Base-by-base conservation (phyloP, 2,888 invertebrate genomes). In the Helleia helle region DNA sequence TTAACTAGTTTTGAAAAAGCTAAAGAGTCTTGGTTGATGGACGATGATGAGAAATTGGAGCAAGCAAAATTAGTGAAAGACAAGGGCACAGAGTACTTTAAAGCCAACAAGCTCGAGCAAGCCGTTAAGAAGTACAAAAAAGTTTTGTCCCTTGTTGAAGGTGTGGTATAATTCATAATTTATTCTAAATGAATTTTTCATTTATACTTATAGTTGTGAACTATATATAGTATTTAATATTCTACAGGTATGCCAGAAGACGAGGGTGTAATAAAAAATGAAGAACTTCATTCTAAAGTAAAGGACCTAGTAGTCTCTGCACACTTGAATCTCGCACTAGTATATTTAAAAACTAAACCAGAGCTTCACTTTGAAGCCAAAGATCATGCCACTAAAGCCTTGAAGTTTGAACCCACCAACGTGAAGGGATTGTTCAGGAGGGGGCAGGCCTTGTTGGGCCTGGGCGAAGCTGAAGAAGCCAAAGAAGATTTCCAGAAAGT, bases 41-140 rank as follows among this genome's bases (percentile, higher is more conserved):
- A 93, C 45, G 85, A 87, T 0, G 71, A 84, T 0, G 94, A 97
- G 69, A 94, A 93, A 64, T 54, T 98, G 4, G 92, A 92, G 42
- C 93, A 94, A 61, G 90, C 94, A 0, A 90, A 91, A 65, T 79
- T 93, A 8, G 91, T 90, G 49, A 99, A 99, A 74, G 93, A 93
- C 47, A 96, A 94, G 63, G 99, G 97, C 31, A 97, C 96, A 0
- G 87, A 88, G 36, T 97, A 94, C 67, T 96, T 96, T 62, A 96
- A 95, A 71, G 87, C 86, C 0, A 89, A 87, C 43, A 95, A 96
- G 66, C 91, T 88, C 55, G 73, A 83, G 40, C 58, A 95, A 52
- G 97, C 99, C 0, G 84, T 92, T 36, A 94, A 93, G 67, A 92
- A 96, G 88, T 98, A 98, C 68, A 90, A 91, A 55, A 92, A 92